Evolutionary conservation across 2,113 vertebrate genomes (phyloP).

Genomic region (Sinocyclocheilus anshuiensis): DNA sequence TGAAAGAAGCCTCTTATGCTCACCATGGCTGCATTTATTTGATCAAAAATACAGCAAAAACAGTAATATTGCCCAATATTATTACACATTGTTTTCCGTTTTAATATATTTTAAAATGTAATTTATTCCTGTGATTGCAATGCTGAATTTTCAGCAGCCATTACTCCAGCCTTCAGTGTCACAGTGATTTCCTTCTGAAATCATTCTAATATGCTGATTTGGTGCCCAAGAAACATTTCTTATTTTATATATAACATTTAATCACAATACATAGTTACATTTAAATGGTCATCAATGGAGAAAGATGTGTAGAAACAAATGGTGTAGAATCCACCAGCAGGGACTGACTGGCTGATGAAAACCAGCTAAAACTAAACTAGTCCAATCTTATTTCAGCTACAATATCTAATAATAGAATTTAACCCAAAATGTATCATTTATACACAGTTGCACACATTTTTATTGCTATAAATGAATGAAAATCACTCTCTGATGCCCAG

Average conservation of each 20-base stretch:
- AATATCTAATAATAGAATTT: too few species aligned
- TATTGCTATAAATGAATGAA: background rate
- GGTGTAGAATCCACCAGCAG: too few species aligned
- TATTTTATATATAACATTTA: too few species aligned
- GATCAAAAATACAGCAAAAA: background rate
- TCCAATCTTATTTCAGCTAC: too few species aligned
- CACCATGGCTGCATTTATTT: background rate
- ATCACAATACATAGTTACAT: too few species aligned
- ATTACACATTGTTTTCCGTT: background rate
- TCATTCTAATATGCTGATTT: background rate
- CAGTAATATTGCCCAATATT: background rate
- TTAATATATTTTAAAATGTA: background rate
- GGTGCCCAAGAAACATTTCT: background rate
- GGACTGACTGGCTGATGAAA: too few species aligned
- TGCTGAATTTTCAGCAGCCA: too few species aligned
- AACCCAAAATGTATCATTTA: background rate
- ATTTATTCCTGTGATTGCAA: background rate
- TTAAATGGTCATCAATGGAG: too few species aligned
- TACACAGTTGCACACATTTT: background rate
- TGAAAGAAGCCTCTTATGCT: background rate
- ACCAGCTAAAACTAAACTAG: too few species aligned
- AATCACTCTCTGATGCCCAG: conserved; percentile 30
- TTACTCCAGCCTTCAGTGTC: background rate
- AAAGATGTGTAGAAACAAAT: too few species aligned
- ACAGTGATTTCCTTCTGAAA: background rate